These are phyloP conservation scores for Netelia melanura DNA, from an alignment of 2,888 invertebrate genomes.

Conservation along the genomic window DNA sequence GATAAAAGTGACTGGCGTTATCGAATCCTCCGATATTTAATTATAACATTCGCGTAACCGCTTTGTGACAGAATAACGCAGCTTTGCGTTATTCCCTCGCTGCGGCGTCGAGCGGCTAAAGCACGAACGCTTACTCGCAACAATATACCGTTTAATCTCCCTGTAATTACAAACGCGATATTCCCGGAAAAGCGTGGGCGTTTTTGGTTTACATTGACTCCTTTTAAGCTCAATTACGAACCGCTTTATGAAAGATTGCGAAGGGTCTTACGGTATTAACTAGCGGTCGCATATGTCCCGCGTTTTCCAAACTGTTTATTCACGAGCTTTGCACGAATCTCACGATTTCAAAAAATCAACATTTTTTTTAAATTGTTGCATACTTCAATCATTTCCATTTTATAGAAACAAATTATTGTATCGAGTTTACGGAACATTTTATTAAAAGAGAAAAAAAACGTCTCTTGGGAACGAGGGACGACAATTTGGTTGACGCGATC, in stretches of 20 bases:
- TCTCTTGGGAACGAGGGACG: background rate
- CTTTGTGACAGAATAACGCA: background rate
- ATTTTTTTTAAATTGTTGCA: no score
- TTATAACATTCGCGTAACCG: no score
- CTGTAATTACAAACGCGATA: conserved; percentile 19
- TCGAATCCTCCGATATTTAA: no score
- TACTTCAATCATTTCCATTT: no score
- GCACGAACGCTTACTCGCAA: conserved; percentile 1
- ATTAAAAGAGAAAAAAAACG: background rate
- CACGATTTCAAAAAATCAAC: no score
- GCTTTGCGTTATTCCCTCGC: conserved; percentile 2
- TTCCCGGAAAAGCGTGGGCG: background rate
- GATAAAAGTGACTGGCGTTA: background rate
- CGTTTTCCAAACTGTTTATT: background rate
- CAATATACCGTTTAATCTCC: conserved; percentile 28
- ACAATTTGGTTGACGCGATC: background rate
- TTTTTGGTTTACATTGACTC: background rate
- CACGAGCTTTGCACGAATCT: background rate
- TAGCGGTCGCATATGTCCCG: background rate
- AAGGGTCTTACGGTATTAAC: background rate
- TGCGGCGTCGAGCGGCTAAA: background rate
- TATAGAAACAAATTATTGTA: no score
- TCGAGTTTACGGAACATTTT: no score
- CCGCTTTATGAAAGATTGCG: background rate
- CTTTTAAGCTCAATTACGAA: background rate